Evolutionary conservation across 2,888 invertebrate genomes (phyloP).

Genomic region (Protophormia terraenovae): DNA sequence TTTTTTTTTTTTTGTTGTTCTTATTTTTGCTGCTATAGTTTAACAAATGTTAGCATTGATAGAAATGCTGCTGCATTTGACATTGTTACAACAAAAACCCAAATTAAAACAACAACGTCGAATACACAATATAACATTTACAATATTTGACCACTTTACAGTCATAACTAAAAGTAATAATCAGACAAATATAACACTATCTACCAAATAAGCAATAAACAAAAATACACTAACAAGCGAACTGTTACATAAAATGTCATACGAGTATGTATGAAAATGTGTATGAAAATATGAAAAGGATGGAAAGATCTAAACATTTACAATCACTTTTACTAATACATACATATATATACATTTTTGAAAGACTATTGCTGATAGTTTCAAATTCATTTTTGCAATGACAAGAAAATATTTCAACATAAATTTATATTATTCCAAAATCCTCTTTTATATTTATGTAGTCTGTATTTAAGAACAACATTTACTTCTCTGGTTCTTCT

Average conservation of each 20-base stretch:
- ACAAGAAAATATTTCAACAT: conserved; percentile 26
- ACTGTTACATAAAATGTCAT: too few species aligned
- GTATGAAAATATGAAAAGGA: too few species aligned
- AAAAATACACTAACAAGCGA: background rate
- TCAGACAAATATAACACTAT: conserved; percentile 20
- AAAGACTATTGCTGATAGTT: too few species aligned
- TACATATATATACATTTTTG: background rate
- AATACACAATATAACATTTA: background rate
- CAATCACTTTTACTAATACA: too few species aligned
- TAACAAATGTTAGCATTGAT: conserved; percentile 44
- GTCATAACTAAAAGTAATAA: conserved; percentile 34
- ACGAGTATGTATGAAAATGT: too few species aligned
- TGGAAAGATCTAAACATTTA: too few species aligned
- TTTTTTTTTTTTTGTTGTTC: background rate
- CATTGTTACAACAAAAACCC: conserved; percentile 35
- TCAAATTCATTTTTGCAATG: background rate
- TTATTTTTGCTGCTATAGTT: conserved; percentile 28
- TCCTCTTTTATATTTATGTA: conserved; percentile 20
- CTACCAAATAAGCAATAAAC: background rate
- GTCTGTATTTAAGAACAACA: background rate
- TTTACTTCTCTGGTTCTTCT: background rate
- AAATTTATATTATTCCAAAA: conserved; percentile 38
- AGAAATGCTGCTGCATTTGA: conserved; percentile 48
- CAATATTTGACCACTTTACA: conserved; percentile 22
- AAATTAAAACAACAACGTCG: background rate